Base-by-base conservation (phyloP, 1,140 invertebrate genomes). In the Drosophila kanapiae region DNA sequence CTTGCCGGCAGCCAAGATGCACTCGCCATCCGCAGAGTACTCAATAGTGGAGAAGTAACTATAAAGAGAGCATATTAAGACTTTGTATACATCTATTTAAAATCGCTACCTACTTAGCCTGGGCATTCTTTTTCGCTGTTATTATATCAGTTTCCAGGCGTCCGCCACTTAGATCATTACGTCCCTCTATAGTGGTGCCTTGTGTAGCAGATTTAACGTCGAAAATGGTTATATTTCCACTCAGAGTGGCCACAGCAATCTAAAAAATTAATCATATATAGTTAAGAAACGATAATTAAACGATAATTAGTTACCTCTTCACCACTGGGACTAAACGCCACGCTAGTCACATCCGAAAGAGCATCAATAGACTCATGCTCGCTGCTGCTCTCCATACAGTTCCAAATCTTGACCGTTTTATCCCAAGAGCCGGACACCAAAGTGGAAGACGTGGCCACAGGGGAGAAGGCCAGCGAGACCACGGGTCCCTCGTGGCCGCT, bases 361-460 rank as follows among this genome's bases (percentile, higher is more conserved):
- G 99, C 93, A 65, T 95, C 94, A 49, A 99, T 95, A 0, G 96
- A 96, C 94, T 99, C 98, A 79, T 96, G 96, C n/a, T 94, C 94
- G 0, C 96, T 95, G 54, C 96, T 96, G 67, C 94, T 96, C 91
- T 98, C 97, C n/a, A 95, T 85, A 54, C 94, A 94, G 82, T 99
- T 97, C 98, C 98, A 99, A 31, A 99, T 93, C 80, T 96, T 95
- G 0, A 99, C 93, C 0, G 98, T 98, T 93, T 97, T 97, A 92
- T 99, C 99, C 98, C 98, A 99, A 16, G 97, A 98, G 3, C 96
- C 96, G 3, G 98, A 99, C 0, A 95, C 97, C 33, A 99, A 92
- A 33, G 95, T 94, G 0, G 96, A 95, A 64, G 96, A 97, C 0
- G 95, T 93, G 10, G 95, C 91, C 60, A 92, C 94, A 0, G 97